Conservation (phyloP, 2,888 invertebrate species). For the Drosophila prostipennis region DNA sequence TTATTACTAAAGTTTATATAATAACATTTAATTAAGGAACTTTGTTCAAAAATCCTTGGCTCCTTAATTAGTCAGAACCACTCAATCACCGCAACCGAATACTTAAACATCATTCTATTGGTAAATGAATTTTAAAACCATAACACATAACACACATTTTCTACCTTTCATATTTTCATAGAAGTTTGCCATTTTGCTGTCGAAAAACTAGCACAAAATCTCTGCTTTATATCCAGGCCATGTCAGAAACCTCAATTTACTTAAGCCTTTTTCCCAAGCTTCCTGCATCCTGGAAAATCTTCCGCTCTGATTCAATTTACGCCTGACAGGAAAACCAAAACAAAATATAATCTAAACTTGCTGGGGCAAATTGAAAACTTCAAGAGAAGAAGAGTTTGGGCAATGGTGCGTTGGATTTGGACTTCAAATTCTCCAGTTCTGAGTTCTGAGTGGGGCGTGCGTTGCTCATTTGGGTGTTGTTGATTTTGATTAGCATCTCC, state of each 20-base stretch:
- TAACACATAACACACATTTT: background rate
- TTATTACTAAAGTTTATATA: background rate
- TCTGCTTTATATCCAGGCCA: constrained; percentile 8
- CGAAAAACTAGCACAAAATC: constrained; percentile 12
- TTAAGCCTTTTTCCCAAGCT: constrained; percentile 11
- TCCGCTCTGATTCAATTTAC: constrained; percentile 59
- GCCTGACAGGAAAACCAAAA: constrained; percentile 23
- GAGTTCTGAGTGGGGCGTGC: constrained; percentile 50
- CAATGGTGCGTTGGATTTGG: constrained; percentile 2
- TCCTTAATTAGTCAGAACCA: constrained; percentile 9
- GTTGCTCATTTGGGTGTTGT: constrained; percentile 62
- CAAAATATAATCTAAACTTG: constrained; percentile 33
- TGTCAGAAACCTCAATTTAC: constrained; percentile 55
- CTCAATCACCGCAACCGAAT: background rate
- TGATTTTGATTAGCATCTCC: constrained; percentile 61
- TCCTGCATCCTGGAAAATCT: constrained; percentile 3
- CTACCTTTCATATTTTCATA: background rate
- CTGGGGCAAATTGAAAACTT: constrained; percentile 51
- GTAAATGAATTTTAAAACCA: background rate
- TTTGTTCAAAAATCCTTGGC: background rate
- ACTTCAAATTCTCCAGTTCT: background rate
- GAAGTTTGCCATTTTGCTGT: background rate
- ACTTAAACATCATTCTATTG: background rate
- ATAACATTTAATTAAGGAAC: background rate
- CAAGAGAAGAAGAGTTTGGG: constrained; percentile 3